These are phyloP conservation scores for Takifugu flavidus DNA, from an alignment of 2,113 vertebrate species.

Conservation along the genomic window DNA sequence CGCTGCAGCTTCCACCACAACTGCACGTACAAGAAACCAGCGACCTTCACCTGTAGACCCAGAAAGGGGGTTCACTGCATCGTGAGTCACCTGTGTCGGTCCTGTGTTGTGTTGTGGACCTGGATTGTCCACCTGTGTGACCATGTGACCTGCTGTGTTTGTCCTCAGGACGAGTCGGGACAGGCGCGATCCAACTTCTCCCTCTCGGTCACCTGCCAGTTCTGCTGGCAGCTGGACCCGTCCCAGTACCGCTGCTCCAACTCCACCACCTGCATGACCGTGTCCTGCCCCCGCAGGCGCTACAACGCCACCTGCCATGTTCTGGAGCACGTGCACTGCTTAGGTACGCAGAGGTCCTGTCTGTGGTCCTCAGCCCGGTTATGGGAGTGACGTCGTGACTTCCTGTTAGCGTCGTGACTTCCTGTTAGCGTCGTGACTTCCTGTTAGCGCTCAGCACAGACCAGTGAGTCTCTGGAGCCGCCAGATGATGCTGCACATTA, in stretches of 20 bases:
- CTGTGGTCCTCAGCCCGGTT: not conserved
- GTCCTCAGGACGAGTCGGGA: slow-evolving; percentile 76
- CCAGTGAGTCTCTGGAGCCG: too few relatives aligned
- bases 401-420: too few relatives aligned
- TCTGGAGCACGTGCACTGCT: slow-evolving; percentile 86
- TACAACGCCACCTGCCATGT: slow-evolving; percentile 85
- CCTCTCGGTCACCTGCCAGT: slow-evolving; percentile 86
- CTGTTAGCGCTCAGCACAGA: too few relatives aligned
- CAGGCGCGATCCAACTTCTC: slow-evolving; percentile 78
- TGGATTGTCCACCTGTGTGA: not conserved
- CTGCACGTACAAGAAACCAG: slow-evolving; percentile 83
- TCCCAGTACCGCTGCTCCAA: slow-evolving; percentile 84
- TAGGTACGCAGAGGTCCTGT: slow-evolving; percentile 74
- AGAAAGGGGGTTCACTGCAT: slow-evolving; percentile 84
- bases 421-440: too few relatives aligned
- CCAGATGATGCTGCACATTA: too few relatives aligned
- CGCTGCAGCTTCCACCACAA: slow-evolving; percentile 83
- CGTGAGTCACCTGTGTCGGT: slow-evolving; percentile 74
- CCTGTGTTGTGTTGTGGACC: not conserved
- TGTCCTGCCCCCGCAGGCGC: slow-evolving; percentile 88
- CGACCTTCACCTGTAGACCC: slow-evolving; percentile 80
- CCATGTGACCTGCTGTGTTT: not conserved
- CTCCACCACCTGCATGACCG: slow-evolving; percentile 87
- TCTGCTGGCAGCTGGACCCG: slow-evolving; percentile 95
- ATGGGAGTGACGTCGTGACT: too few relatives aligned